Evolutionary conservation across 1,140 invertebrate species (phyloP), one percentile per base, ranked within the genome.

Genomic region (Idris sp.): DNA sequence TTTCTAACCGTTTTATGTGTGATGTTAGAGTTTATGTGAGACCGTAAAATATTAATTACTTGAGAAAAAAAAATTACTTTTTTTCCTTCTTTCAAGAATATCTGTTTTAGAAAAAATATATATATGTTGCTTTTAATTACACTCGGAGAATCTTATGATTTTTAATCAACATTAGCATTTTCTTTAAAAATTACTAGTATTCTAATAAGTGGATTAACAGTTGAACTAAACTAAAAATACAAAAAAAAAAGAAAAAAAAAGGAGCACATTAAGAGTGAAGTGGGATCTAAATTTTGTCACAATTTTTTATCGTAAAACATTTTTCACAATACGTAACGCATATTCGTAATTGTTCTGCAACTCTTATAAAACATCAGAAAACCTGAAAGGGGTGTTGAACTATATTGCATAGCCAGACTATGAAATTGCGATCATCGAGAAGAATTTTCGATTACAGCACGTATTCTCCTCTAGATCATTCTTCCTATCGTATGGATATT

Each of bases 361-460:
- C 64, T 68, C 44, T 68, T 69, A 54, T 61, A 54, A 61, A 62
- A 56, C 46, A 62, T 40, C 30, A 41, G 4, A 26, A 9, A 59
- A 53, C 54, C 49, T 25, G 25, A 62, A 61, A 71, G 31, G 40
- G 40, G 46, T 53, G 59, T 46, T 65, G 51, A 49, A 62, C 33
- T 65, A 51, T 73, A 73, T 73, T 64, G 59, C 69, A 51, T 58
- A 73, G 59, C 59, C 38, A 65, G 69, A 65, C 35, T 59, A 73
- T 73, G 59, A 73, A 73, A 74, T 65, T 74, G 69, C 54, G 61
- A 74, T 74, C 69, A 74, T 74, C 61, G 69, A 53, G 46, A 65
- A 74, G 62, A 74, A 67, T 73, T 73, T 73, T 73, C 69, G 69
- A 73, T 73, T 73, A 61, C 61, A 65, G 69, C 59, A 73, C 69